Evolutionary conservation across 2,888 invertebrate species (phyloP), one percentile per base, ranked within the genome.

Genomic region (Eledone cirrhosa): DNA sequence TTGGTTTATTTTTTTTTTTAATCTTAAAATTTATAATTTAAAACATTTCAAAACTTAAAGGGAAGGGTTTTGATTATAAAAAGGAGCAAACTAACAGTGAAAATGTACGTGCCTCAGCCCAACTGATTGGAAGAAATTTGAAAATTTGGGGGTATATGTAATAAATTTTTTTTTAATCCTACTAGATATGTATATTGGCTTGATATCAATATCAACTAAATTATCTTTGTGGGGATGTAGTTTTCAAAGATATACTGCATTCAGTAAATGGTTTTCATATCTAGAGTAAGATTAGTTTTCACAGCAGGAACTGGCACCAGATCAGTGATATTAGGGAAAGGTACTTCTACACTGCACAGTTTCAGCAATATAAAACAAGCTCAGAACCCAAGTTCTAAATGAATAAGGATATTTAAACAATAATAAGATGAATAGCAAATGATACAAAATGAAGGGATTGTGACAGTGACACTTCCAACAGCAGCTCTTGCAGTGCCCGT

Each of bases 271-370:
- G 5, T 41, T 41, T 41, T 41, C 41, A 41, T 41, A 41, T 41
- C 41, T 41, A 41, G 5, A 41, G 41, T 41, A 41, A 41, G 41
- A 41, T 41, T 41, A 41, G 41, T 41, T 33, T 67, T 67, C 33
- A 31, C 67, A 67, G 67, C 67, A 67, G 29, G 67, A 67, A 33
- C 67, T 67, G 33, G 67, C 67, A 67, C 67, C 67, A 31, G 33
- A 67, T 67, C 33, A 67, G 31, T 67, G 29, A 67, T 29, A 27
- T 33, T 31, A 31, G 67, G 29, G 33, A 33, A 33, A 67, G 67
- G 67, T 67, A 67, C 67, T 67, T 67, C 67, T 31, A 67, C 67
- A 67, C 67, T 67, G 67, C 67, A 67, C 67, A 67, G 67, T 67
- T 67, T 67, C 67, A 67, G 67, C 31, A 67, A 67, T 31, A 67